phyloP scores from a whole-genome alignment of 2,888 invertebrate species.

The Zaprionus obscuricornis region DNA sequence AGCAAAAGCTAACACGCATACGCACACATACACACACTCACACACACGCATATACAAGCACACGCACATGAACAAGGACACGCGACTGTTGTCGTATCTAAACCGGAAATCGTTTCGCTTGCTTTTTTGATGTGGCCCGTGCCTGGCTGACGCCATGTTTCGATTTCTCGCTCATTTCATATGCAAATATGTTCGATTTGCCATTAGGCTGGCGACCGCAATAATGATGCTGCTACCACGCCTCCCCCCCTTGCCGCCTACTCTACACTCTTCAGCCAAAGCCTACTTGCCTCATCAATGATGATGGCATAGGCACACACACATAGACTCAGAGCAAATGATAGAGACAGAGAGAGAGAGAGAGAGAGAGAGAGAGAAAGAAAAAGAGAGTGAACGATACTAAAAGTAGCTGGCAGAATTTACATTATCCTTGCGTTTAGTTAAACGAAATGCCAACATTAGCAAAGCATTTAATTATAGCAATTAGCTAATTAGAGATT shows the following conservation, averaged over 20 bases:
- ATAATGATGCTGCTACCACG: conserved; percentile 66
- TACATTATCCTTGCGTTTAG: conserved; percentile 71
- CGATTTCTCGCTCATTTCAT: conserved; percentile 77
- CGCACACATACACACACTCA: conserved; percentile 1
- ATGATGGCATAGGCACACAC: conserved; percentile 37
- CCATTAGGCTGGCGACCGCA: conserved; percentile 70
- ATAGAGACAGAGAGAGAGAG: background rate
- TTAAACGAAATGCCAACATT: conserved; percentile 71
- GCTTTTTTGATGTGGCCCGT: conserved; percentile 37
- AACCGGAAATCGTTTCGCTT: conserved; percentile 58
- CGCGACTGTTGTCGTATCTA: conserved; percentile 32
- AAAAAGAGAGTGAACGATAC: background rate
- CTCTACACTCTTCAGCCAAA: too few species aligned
- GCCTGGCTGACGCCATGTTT: conserved; percentile 69
- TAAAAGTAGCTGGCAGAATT: conserved; percentile 50
- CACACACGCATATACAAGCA: background rate
- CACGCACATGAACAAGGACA: too few species aligned
- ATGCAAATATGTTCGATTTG: conserved; percentile 79
- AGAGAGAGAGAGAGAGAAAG: background rate
- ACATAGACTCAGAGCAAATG: conserved; percentile 1
- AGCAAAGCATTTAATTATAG: conserved; percentile 77
- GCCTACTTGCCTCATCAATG: conserved; percentile 43
- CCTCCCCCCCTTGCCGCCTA: too few species aligned
- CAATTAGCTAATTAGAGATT: conserved; percentile 80
- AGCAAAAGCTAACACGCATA: too few species aligned